A percentile compares a stretch with the other conserved stretches of the same genome.
Evolutionary conservation across 2,113 vertebrate species (phyloP).

Genomic region (Rhagologus leucostigma): DNA sequence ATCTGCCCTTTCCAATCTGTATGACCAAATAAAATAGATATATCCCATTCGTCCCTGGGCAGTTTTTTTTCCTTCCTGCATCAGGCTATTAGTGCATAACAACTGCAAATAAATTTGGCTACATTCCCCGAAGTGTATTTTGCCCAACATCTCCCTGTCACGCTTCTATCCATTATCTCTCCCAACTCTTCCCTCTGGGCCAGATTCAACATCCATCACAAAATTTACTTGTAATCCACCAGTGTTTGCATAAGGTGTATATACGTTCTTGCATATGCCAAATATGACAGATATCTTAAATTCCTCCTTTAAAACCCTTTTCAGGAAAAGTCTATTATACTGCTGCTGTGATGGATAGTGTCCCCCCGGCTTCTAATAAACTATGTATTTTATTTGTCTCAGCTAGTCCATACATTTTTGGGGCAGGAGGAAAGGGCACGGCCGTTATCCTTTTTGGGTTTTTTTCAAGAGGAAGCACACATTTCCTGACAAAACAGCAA

Average conservation of each 20-base stretch:
- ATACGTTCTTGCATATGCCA: not conserved
- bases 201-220: not conserved
- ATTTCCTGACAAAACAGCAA: not conserved
- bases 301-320: not conserved
- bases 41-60: not conserved
- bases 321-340: not conserved
- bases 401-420: not conserved
- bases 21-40: not conserved
- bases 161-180: not conserved
- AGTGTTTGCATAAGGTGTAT: not conserved
- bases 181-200: not conserved
- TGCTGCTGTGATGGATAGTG: not conserved
- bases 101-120: conserved; percentile 12
- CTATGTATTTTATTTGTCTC: not conserved
- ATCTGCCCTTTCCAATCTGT: not conserved
- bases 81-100: not conserved
- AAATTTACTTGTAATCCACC: not conserved
- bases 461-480: not conserved
- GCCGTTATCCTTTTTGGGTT: not conserved
- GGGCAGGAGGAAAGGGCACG: not conserved
- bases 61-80: not conserved
- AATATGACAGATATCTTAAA: not conserved
- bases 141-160: not conserved
- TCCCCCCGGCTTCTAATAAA: not conserved
- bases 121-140: not conserved